A percentile compares a stretch with the other conserved stretches of the same genome.
Conservation (phyloP, 2,888 invertebrate genomes). For the Eulithis prunata region DNA sequence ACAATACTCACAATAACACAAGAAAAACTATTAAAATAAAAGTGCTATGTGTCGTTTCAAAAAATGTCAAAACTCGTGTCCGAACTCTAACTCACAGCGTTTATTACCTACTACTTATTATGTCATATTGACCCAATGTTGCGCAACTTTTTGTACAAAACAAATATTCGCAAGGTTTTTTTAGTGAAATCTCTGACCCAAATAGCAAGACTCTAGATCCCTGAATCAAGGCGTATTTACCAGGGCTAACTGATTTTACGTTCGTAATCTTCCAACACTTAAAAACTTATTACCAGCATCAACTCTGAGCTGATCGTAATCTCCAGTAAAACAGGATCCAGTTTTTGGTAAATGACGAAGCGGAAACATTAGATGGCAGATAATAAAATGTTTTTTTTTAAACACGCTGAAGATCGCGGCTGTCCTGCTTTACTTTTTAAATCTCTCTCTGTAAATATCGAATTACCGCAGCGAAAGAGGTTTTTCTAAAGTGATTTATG, state of each 20-base stretch:
- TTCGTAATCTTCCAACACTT: neutral
- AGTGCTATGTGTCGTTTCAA: too few relatives aligned
- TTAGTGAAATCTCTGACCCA: too few relatives aligned
- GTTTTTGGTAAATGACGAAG: constrained; percentile 11
- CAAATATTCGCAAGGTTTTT: too few relatives aligned
- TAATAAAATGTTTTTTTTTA: constrained; percentile 19
- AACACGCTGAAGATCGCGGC: neutral
- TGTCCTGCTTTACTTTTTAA: neutral
- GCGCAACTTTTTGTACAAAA: too few relatives aligned
- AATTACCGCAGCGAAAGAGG: neutral
- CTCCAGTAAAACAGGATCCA: constrained; percentile 4
- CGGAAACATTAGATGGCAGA: constrained; percentile 15
- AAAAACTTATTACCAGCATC: constrained; percentile 9
- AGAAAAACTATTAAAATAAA: too few relatives aligned
- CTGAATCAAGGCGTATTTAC: neutral
- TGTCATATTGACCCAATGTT: too few relatives aligned
- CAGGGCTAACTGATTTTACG: neutral
- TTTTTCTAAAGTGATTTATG: neutral
- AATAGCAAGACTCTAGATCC: too few relatives aligned
- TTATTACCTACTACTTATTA: too few relatives aligned
- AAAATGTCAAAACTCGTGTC: too few relatives aligned
- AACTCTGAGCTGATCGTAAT: constrained; percentile 12
- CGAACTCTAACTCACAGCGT: too few relatives aligned
- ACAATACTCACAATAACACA: too few relatives aligned
- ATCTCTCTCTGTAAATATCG: neutral